Evolutionary conservation across 1,140 invertebrate genomes (phyloP).

Genomic region (Pomacea maculata): DNA sequence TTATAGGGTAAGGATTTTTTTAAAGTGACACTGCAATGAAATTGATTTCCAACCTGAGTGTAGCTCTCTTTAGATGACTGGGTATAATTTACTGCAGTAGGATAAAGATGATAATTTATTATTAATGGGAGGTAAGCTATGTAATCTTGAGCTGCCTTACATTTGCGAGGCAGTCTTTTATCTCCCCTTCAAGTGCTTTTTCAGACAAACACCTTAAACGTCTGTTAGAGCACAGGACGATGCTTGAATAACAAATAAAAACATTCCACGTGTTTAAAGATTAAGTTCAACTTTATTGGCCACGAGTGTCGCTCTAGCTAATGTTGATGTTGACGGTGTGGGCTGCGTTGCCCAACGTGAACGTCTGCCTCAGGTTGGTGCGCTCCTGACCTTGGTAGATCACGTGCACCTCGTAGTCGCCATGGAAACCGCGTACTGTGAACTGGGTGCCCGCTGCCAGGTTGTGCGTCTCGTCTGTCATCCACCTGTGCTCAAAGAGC

Average conservation of each 20-base stretch:
- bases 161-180: too few species aligned
- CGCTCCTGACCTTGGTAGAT: constrained; percentile 28
- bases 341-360: constrained; percentile 14
- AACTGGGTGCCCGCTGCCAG: constrained; percentile 24
- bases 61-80: too few species aligned
- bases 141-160: too few species aligned
- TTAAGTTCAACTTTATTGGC: background rate
- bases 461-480: constrained; percentile 30
- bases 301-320: background rate
- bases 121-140: too few species aligned
- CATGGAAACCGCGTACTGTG: constrained; percentile 36
- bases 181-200: too few species aligned
- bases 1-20: too few species aligned
- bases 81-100: too few species aligned
- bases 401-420: constrained; percentile 42
- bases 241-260: background rate
- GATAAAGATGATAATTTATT: too few species aligned
- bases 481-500: constrained; percentile 36
- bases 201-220: too few species aligned
- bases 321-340: constrained; percentile 6
- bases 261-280: background rate
- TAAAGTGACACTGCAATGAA: too few species aligned
- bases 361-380: constrained; percentile 9
- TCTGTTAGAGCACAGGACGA: too few species aligned
- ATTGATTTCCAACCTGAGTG: too few species aligned